phyloP scores from a whole-genome alignment of 2,888 invertebrate species.

The Priapulus caudatus region DNA sequence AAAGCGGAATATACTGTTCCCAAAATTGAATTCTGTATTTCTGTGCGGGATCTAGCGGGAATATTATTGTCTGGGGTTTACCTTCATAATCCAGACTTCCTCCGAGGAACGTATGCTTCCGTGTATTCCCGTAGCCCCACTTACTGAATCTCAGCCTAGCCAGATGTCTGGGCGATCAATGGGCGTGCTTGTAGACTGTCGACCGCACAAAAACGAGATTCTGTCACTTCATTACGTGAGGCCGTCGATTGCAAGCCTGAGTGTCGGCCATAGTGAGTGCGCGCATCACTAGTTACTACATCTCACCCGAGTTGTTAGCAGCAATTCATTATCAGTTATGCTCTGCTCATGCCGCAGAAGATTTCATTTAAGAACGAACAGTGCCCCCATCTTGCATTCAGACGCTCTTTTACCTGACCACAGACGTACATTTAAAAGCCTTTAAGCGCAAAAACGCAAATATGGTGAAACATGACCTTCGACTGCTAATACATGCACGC shows the following conservation, averaged over 20 bases:
- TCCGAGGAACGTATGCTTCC: too few species aligned
- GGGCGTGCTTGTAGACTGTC: slow-evolving; percentile 40
- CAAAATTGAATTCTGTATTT: too few species aligned
- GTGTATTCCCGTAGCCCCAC: neutral
- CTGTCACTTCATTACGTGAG: slow-evolving; percentile 41
- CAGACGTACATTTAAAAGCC: too few species aligned
- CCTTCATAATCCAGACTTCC: too few species aligned
- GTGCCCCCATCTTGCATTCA: slow-evolving; percentile 36
- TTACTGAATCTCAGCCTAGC: slow-evolving; percentile 32
- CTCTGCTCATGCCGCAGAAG: slow-evolving; percentile 39
- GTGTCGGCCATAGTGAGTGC: slow-evolving; percentile 34
- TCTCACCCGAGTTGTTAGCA: too few species aligned
- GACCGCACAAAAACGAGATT: slow-evolving; percentile 37
- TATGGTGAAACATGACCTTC: too few species aligned
- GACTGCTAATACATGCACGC: too few species aligned
- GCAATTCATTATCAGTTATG: slow-evolving; percentile 33
- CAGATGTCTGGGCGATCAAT: slow-evolving; percentile 37
- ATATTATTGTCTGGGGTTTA: too few species aligned
- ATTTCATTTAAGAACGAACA: slow-evolving; percentile 40
- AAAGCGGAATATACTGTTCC: too few species aligned
- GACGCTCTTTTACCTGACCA: slow-evolving; percentile 34
- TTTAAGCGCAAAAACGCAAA: too few species aligned
- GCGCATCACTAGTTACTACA: slow-evolving; percentile 34
- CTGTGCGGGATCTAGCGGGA: too few species aligned
- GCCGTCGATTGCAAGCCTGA: slow-evolving; percentile 40